Evolutionary conservation across 2,888 invertebrate species (phyloP).

Genomic region (Silvanus unidentatus): DNA sequence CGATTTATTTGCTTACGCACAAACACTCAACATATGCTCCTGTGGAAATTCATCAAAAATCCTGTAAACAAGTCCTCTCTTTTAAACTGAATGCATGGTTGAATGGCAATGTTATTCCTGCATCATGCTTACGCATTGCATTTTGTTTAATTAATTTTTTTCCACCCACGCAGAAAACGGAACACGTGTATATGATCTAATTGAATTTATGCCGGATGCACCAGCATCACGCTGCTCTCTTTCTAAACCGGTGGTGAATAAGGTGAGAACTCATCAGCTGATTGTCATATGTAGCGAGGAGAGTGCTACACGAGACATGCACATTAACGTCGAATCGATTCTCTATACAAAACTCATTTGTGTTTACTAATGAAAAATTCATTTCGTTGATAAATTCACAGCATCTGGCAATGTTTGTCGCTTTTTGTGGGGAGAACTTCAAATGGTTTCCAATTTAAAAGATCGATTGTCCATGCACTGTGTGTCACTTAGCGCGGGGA

Average conservation of each 20-base stretch:
- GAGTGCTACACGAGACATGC: too few relatives aligned
- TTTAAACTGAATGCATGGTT: constrained; percentile 1
- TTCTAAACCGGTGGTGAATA: constrained; percentile 17
- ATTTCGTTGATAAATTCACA: constrained; percentile 24
- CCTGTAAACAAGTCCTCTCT: too few relatives aligned
- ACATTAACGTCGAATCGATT: too few relatives aligned
- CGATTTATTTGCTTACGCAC: too few relatives aligned
- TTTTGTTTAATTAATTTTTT: neutral
- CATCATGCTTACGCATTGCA: constrained; percentile 1
- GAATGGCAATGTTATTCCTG: constrained; percentile 12
- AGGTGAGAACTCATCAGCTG: constrained; percentile 27
- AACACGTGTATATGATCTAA: constrained; percentile 15
- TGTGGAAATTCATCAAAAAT: too few relatives aligned
- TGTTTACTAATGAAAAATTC: constrained; percentile 27
- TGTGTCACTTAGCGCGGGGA: constrained; percentile 13
- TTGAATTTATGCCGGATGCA: constrained; percentile 16
- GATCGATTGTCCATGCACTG: constrained; percentile 18
- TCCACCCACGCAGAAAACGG: neutral
- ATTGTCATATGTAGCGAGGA: constrained; percentile 21
- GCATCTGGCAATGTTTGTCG: constrained; percentile 20
- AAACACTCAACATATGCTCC: too few relatives aligned
- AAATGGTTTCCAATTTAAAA: constrained; percentile 24
- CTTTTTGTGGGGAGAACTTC: constrained; percentile 13
- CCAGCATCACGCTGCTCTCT: neutral
- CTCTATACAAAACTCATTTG: constrained; percentile 16